A percentile compares a stretch with the other conserved stretches of the same genome.
These are phyloP conservation scores for Akabosia matsudoensis DNA, from an alignment of 1,140 invertebrate genomes.

Conservation along the genomic window DNA sequence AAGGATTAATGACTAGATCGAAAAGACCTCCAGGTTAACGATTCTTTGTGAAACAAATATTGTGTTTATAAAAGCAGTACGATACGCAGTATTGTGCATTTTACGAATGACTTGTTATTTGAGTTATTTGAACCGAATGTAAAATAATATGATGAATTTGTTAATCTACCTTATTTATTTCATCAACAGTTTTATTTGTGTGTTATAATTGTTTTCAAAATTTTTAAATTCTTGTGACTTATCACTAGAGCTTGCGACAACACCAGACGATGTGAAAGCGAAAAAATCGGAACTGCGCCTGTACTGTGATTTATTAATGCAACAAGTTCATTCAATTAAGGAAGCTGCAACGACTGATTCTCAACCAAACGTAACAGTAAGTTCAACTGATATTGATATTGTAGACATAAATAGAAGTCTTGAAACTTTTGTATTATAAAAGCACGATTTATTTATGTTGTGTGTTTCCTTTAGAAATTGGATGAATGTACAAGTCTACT, in stretches of 20 bases:
- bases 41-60: background rate
- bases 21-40: conserved; percentile 52
- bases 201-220: background rate
- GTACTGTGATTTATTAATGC: conserved; percentile 79
- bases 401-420: background rate
- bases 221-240: background rate
- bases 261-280: conserved; percentile 60
- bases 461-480: conserved; percentile 63
- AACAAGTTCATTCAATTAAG: conserved; percentile 76
- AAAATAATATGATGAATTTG: background rate
- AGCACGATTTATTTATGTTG: background rate
- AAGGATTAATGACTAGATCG: conserved; percentile 58
- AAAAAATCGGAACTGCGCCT: conserved; percentile 75
- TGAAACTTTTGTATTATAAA: background rate
- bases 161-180: too few species aligned
- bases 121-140: too few species aligned
- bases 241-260: conserved; percentile 44
- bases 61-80: too few species aligned
- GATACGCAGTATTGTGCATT: too few species aligned
- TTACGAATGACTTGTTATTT: background rate
- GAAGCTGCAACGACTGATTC: conserved; percentile 60
- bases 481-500: conserved; percentile 71
- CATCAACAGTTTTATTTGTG: too few species aligned
- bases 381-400: conserved; percentile 25
- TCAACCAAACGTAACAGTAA: conserved; percentile 63